These are phyloP conservation scores for Kuschelorhynchus macadamiae DNA, from an alignment of 2,888 invertebrate species.

Conservation along the genomic window DNA sequence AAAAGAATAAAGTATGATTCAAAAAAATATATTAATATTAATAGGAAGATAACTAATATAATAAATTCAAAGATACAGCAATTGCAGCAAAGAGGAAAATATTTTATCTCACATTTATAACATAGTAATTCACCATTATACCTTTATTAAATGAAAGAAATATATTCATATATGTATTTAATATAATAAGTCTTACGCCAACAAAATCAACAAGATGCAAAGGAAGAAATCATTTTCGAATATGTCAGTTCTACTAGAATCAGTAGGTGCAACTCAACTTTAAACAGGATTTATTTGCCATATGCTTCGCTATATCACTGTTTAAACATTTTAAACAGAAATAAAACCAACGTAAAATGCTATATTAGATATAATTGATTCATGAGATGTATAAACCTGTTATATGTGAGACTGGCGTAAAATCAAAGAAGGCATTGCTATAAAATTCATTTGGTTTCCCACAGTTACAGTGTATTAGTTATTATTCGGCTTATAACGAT, in stretches of 20 bases:
- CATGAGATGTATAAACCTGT: not conserved
- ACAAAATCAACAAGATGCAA: not conserved
- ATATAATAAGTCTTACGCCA: conserved; percentile 2
- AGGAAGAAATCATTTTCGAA: not conserved
- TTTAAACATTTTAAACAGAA: not conserved
- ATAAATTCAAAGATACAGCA: too few species aligned
- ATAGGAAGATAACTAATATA: too few species aligned
- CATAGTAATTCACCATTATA: too few species aligned
- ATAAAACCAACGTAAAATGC: not conserved
- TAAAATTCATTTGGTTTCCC: not conserved
- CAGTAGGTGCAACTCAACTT: not conserved
- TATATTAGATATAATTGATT: not conserved
- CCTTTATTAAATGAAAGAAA: too few species aligned
- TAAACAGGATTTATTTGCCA: not conserved
- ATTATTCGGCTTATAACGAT: too few species aligned
- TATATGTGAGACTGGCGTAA: not conserved
- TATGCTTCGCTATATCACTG: not conserved
- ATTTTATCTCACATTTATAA: too few species aligned
- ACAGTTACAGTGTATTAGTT: too few species aligned
- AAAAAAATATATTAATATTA: too few species aligned
- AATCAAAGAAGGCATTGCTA: not conserved
- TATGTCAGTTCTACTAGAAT: not conserved
- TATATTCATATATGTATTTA: not conserved
- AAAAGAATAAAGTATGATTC: too few species aligned
- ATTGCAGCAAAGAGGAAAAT: too few species aligned